Evolutionary conservation across 2,797 vertebrate species (phyloP), one percentile per base, ranked within the genome.

Genomic region (Tympanoctomys barrerae): DNA sequence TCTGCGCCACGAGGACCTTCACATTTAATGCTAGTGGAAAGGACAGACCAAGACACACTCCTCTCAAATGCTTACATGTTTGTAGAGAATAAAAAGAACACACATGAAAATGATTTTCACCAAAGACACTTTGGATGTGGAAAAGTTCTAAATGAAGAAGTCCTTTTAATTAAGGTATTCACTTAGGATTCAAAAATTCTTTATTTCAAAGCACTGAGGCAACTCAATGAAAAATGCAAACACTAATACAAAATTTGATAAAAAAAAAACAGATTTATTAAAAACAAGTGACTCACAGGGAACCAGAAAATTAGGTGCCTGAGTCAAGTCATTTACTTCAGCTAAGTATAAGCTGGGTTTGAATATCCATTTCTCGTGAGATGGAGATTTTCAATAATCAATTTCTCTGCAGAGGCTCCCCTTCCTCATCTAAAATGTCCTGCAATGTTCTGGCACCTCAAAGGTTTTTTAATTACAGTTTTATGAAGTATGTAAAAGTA

Each of bases 381-480:
- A 42, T 19, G 0, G 0, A 11, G 81, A 87, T 97, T 79, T 88
- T 95, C 52, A 36, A 28, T 73, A 77, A 57, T 87, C 36, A 46
- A 78, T 49, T 73, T 79, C 80, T 86, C 57, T 16, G 7, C 9
- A 68, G 42, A 46, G 2, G 9, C 7, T 42, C 7, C 28, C 3
- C 18, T 31, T 46, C 1, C 66, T 75, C 61, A 14, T 68, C 14
- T 26, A 16, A 73, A 91, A 42, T n/a, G 10, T 18, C 28, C 33
- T 26, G 11, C 28, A 4, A 33, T 3, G 5, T 33, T n/a, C 75
- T 61, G 75, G 59, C 3, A 11, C 46, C 64, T 21, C 42, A 39
- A 83, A 86, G 79, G 31, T 28, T 85, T 95, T 89, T 36, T 84
- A 95, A 64, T 87, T 49, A 80, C 7, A 46, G 22, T 93, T 94